A percentile compares a stretch with the other conserved stretches of the same genome.
Conservation (phyloP, 2,888 invertebrate genomes). For the Drosophila mettleri region DNA sequence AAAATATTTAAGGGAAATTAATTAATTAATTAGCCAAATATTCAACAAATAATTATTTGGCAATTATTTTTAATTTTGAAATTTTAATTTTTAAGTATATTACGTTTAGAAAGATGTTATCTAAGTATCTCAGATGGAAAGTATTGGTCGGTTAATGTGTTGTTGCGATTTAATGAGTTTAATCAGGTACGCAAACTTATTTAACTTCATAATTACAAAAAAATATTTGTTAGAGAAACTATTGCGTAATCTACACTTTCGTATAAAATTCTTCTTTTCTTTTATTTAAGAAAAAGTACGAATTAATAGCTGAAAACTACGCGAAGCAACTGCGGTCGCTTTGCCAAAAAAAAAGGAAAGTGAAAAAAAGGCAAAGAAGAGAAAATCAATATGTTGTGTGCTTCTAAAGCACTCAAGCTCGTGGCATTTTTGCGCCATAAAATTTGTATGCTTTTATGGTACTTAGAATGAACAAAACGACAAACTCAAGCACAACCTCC, state of each 20-base stretch:
- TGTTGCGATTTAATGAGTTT: no score
- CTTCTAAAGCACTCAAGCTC: conserved; percentile 45
- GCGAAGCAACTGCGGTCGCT: not conserved
- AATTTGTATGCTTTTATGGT: conserved; percentile 73
- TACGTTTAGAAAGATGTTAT: no score
- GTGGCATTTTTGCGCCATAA: conserved; percentile 63
- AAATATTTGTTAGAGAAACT: not conserved
- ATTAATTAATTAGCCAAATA: no score
- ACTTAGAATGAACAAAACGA: conserved; percentile 71
- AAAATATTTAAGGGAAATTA: no score
- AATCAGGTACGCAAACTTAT: no score
- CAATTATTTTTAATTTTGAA: no score
- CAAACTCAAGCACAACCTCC: conserved; percentile 40
- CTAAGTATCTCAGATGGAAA: no score
- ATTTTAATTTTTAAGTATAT: no score
- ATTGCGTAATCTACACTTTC: not conserved
- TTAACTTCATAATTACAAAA: no score
- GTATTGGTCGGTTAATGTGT: no score
- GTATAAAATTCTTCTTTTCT: conserved; percentile 1
- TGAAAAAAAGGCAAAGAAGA: conserved; percentile 10
- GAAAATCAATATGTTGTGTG: conserved; percentile 54
- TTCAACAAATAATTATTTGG: no score
- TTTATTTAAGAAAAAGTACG: conserved; percentile 15
- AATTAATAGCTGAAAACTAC: conserved; percentile 13
- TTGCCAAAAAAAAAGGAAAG: conserved; percentile 9